Evolutionary conservation across 1,140 invertebrate genomes (phyloP).

Genomic region (Micrasema longulum): DNA sequence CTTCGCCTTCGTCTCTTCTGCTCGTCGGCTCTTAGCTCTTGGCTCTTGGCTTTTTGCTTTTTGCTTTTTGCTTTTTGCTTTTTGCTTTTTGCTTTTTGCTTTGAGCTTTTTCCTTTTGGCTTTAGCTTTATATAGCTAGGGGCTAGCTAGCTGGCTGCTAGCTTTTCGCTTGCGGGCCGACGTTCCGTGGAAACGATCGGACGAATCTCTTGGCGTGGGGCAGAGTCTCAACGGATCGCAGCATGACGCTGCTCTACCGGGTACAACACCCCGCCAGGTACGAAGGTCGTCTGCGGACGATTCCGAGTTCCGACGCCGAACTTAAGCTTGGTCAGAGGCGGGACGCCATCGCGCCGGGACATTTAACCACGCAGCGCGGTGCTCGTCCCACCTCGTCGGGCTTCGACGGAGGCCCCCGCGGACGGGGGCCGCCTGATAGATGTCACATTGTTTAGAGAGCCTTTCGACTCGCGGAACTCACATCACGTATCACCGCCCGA

Average conservation of each 20-base stretch:
- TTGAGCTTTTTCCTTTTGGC: no score
- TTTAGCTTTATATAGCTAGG: no score
- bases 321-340: conserved; percentile 56
- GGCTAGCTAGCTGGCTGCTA: no score
- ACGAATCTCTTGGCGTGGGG: conserved; percentile 65
- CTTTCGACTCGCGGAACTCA: conserved; percentile 69
- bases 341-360: conserved; percentile 56
- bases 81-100: no score
- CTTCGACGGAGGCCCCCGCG: conserved; percentile 86
- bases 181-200: conserved; percentile 57
- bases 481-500: conserved; percentile 66
- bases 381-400: conserved; percentile 78
- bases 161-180: not conserved
- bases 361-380: conserved; percentile 57
- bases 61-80: no score
- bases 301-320: conserved; percentile 73
- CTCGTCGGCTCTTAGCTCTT: no score
- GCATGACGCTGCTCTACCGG: conserved; percentile 72
- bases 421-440: conserved; percentile 74
- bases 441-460: conserved; percentile 69
- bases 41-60: no score
- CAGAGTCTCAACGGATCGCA: conserved; percentile 70
- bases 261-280: conserved; percentile 73
- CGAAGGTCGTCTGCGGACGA: conserved; percentile 73
- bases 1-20: no score